phyloP scores from a whole-genome alignment of 1,140 invertebrate species.

The Vollenhovia emeryi region DNA sequence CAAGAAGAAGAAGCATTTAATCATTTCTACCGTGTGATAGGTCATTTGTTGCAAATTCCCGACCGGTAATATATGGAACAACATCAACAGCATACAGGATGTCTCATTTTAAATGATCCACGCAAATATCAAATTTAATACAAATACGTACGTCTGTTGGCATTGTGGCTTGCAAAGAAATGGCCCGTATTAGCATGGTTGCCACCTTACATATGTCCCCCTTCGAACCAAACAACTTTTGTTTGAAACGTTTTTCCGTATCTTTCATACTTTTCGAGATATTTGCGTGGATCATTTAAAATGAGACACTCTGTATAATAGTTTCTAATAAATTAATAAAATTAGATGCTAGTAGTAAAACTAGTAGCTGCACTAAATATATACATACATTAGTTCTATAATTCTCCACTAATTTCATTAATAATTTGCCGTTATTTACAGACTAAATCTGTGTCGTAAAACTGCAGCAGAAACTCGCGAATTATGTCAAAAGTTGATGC shows the following conservation, averaged over 20 bases:
- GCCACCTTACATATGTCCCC: no score
- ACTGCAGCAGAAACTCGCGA: slow-evolving; percentile 71
- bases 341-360: no score
- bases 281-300: no score
- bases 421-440: slow-evolving; percentile 30
- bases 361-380: no score
- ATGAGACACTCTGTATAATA: no score
- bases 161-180: neutral
- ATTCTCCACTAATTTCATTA: neutral
- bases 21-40: slow-evolving; percentile 93
- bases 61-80: slow-evolving; percentile 86
- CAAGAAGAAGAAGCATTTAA: slow-evolving; percentile 88
- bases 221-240: no score
- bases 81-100: no score
- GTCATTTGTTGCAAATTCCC: slow-evolving; percentile 91
- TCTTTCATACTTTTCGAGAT: no score
- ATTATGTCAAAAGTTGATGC: slow-evolving; percentile 65
- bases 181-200: slow-evolving; percentile 3
- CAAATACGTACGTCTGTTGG: neutral
- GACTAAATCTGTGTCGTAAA: slow-evolving; percentile 76
- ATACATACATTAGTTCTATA: neutral
- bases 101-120: no score
- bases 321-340: neutral
- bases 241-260: no score
- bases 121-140: no score